Conservation (phyloP, 2,113 vertebrate genomes). For the Chaetorhynchus papuensis region DNA sequence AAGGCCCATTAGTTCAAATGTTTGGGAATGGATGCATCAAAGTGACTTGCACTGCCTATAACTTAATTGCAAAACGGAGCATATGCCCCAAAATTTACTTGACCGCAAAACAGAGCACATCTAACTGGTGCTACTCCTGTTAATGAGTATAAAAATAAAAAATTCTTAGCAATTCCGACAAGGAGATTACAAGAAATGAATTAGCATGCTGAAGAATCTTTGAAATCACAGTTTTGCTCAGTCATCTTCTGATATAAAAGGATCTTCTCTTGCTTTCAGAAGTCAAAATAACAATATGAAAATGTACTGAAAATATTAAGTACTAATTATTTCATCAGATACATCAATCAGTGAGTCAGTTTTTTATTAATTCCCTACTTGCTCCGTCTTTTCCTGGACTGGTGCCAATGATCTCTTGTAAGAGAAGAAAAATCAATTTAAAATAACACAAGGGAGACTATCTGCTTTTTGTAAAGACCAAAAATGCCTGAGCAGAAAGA, state of each 20-base stretch:
- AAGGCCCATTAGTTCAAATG: not conserved
- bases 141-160: not conserved
- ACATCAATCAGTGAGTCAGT: constrained; percentile 28
- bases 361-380: constrained; percentile 51
- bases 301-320: not conserved
- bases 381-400: constrained; percentile 22
- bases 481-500: not conserved
- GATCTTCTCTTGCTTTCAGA: not conserved
- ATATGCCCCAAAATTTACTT: not conserved
- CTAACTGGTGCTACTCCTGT: not conserved
- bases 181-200: not conserved
- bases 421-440: constrained; percentile 62
- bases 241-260: not conserved
- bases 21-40: not conserved
- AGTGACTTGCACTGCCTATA: not conserved
- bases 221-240: not conserved
- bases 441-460: constrained; percentile 34
- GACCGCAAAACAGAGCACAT: not conserved
- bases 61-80: not conserved
- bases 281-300: not conserved
- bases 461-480: constrained; percentile 27
- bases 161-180: not conserved
- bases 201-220: not conserved
- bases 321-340: constrained; percentile 65
- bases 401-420: constrained; percentile 10